Evolutionary conservation across 2,797 vertebrate genomes (phyloP).

Genomic region (Enteromius unitaeniatus): DNA sequence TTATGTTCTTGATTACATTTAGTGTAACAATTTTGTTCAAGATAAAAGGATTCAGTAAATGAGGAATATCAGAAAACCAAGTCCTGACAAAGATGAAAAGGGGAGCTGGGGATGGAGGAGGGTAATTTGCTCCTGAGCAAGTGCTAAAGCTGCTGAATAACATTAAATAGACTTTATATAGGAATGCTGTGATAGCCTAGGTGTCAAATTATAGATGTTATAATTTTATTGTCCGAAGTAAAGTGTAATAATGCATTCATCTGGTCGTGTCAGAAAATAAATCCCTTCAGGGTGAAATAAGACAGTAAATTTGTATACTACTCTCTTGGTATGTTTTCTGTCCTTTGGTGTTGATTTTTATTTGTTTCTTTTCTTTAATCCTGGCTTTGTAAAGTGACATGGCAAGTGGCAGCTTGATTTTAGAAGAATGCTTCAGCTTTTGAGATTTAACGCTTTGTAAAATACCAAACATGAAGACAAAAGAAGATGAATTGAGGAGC

Average conservation of each 20-base stretch:
- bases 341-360: neutral
- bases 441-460: neutral
- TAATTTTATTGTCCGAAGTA: neutral
- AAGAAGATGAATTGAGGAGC: slow-evolving; percentile 4
- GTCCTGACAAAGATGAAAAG: neutral
- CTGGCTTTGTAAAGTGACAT: too few relatives aligned
- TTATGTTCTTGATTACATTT: neutral
- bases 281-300: neutral
- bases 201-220: neutral
- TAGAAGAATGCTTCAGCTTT: neutral
- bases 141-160: neutral
- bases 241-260: neutral
- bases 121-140: neutral
- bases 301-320: neutral
- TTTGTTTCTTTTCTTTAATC: neutral
- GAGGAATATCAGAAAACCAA: neutral
- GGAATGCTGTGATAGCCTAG: neutral
- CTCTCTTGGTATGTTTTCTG: neutral
- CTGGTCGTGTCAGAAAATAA: neutral
- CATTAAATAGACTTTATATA: neutral
- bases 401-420: neutral
- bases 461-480: neutral
- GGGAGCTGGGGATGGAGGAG: neutral
- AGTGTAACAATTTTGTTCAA: neutral
- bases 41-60: neutral